Percentiles rank a stretch among this genome's conserved stretches.
These are phyloP conservation scores for Porites lutea DNA, from an alignment of 64 coral and sea anemone genomes.

Conservation along the genomic window DNA sequence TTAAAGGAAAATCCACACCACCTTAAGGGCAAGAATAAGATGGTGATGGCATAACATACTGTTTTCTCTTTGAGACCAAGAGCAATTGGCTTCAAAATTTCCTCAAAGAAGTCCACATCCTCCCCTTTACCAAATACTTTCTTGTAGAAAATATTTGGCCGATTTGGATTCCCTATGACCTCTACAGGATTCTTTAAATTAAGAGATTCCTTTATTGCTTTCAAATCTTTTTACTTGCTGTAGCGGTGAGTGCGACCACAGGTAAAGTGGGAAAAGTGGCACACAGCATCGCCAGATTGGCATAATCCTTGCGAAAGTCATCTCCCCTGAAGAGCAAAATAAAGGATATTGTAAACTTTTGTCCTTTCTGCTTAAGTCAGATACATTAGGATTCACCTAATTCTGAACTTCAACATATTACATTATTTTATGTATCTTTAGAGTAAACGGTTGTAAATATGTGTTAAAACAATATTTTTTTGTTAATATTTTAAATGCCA, in stretches of 20 bases:
- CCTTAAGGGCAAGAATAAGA: slow-evolving; percentile 54
- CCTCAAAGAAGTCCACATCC: neutral
- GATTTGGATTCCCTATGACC: slow-evolving; percentile 45
- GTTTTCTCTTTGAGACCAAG: slow-evolving; percentile 37
- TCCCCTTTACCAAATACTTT: slow-evolving; percentile 7
- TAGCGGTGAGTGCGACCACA: slow-evolving; percentile 60
- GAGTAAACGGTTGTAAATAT: too few relatives aligned
- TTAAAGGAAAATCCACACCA: slow-evolving; percentile 5
- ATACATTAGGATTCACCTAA: too few relatives aligned
- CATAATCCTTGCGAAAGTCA: too few relatives aligned
- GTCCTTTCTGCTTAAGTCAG: too few relatives aligned
- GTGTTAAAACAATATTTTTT: too few relatives aligned
- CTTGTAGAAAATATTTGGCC: slow-evolving; percentile 30
- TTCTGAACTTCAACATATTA: too few relatives aligned
- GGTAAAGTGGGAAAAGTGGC: slow-evolving; percentile 38
- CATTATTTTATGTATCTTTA: too few relatives aligned
- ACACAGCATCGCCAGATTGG: neutral
- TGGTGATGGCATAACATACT: slow-evolving; percentile 41
- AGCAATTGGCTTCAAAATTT: slow-evolving; percentile 61
- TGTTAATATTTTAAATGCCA: too few relatives aligned
- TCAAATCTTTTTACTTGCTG: slow-evolving; percentile 26
- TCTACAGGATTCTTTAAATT: neutral
- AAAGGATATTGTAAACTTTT: neutral
- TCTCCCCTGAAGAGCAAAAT: too few relatives aligned
- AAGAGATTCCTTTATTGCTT: slow-evolving; percentile 10